Evolutionary conservation across 2,797 vertebrate species (phyloP).

Genomic region (Nannoperca australis): DNA sequence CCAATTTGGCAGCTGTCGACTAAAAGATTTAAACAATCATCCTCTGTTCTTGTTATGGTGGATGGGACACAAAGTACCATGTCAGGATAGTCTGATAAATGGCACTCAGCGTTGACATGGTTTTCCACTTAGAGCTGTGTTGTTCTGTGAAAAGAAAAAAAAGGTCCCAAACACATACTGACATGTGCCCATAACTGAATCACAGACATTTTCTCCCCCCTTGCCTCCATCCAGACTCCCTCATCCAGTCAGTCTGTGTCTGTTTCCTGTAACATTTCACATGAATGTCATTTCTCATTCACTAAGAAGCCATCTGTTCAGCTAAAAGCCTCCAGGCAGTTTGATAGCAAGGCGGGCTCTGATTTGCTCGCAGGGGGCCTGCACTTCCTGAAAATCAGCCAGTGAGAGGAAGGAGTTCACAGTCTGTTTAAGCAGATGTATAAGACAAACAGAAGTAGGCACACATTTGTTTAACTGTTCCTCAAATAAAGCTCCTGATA

Average conservation of each 20-base stretch:
- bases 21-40: slow-evolving; percentile 32
- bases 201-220: slow-evolving; percentile 46
- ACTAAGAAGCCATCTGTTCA: slow-evolving; percentile 76
- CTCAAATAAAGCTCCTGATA: not conserved
- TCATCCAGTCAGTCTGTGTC: slow-evolving; percentile 50
- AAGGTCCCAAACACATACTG: slow-evolving; percentile 29
- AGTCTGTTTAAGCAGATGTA: slow-evolving; percentile 12
- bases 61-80: slow-evolving; percentile 18
- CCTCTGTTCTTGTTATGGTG: not conserved
- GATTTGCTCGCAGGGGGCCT: slow-evolving; percentile 47
- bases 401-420: slow-evolving; percentile 4
- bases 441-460: not conserved
- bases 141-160: slow-evolving; percentile 23
- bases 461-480: not conserved
- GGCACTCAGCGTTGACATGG: slow-evolving; percentile 35
- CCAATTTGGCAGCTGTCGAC: slow-evolving; percentile 25
- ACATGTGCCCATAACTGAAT: slow-evolving; percentile 69
- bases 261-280: slow-evolving; percentile 66
- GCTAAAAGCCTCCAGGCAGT: slow-evolving; percentile 64
- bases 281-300: slow-evolving; percentile 74
- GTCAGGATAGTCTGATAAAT: slow-evolving; percentile 29
- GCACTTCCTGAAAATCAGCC: slow-evolving; percentile 58
- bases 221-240: slow-evolving; percentile 41
- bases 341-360: slow-evolving; percentile 26
- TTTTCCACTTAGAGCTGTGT: slow-evolving; percentile 70